A percentile compares a stretch with the other conserved stretches of the same genome.
Conservation (phyloP, 1,140 invertebrate genomes). For the Brachionus manjavacas region DNA sequence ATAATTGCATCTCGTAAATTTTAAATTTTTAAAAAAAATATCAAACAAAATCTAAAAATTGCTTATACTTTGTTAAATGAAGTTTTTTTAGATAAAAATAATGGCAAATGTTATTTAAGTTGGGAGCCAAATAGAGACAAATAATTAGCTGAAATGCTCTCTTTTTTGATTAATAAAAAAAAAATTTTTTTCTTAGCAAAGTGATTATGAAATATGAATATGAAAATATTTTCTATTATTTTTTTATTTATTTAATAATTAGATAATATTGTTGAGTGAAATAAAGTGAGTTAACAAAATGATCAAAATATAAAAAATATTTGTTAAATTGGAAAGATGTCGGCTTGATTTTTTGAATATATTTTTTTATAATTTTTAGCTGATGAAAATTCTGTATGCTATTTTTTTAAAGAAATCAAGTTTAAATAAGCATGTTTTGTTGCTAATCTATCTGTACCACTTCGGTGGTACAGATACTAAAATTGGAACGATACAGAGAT, state of each 20-base stretch:
- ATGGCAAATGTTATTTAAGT: neutral
- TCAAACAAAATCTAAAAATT: too few relatives aligned
- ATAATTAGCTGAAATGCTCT: neutral
- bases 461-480: too few relatives aligned
- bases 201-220: neutral
- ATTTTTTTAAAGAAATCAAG: neutral
- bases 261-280: too few relatives aligned
- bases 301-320: too few relatives aligned
- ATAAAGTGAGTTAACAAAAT: too few relatives aligned
- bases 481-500: constrained; percentile 38
- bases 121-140: neutral
- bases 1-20: too few relatives aligned
- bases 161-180: too few relatives aligned
- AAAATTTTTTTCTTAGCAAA: neutral
- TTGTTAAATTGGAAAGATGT: neutral
- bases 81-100: too few relatives aligned
- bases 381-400: neutral
- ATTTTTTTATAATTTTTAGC: neutral
- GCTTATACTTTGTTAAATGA: too few relatives aligned
- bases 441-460: neutral
- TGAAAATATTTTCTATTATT: too few relatives aligned
- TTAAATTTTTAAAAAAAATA: too few relatives aligned
- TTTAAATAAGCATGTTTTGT: neutral
- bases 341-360: neutral
- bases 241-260: neutral